Conservation (phyloP, 2,113 vertebrate genomes). For the Prunella fulvescens region DNA sequence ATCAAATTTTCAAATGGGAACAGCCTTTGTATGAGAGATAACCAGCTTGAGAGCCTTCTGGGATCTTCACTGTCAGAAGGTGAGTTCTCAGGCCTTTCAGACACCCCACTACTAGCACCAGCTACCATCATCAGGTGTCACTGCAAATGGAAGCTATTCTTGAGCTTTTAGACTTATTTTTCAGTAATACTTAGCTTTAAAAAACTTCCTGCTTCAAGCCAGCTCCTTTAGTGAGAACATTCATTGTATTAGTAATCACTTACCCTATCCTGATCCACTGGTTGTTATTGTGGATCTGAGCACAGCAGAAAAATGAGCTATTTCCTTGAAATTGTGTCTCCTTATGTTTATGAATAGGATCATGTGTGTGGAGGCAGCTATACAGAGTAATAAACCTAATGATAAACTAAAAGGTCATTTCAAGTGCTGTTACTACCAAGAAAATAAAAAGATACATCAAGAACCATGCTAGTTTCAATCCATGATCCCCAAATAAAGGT, state of each 20-base stretch:
- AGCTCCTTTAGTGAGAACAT: neutral
- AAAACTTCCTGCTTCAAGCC: neutral
- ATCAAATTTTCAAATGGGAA: neutral
- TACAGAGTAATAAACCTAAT: neutral
- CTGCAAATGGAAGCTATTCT: neutral
- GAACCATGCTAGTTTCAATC: neutral
- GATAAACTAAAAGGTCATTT: neutral
- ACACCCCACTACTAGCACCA: neutral
- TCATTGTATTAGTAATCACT: neutral
- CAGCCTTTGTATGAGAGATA: neutral
- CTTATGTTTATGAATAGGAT: neutral
- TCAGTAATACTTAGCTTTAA: neutral
- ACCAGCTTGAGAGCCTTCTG: neutral
- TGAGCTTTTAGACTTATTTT: neutral
- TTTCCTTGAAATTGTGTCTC: neutral
- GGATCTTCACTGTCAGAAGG: neutral
- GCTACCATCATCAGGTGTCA: neutral
- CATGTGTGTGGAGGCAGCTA: neutral
- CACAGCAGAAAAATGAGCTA: neutral
- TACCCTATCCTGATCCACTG: neutral
- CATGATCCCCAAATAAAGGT: neutral
- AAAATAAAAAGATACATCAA: neutral
- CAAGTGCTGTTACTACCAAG: neutral
- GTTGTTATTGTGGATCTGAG: neutral
- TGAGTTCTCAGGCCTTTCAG: neutral